phyloP scores from a whole-genome alignment of 1,140 invertebrate genomes.

The Trinorchestia longiramus region DNA sequence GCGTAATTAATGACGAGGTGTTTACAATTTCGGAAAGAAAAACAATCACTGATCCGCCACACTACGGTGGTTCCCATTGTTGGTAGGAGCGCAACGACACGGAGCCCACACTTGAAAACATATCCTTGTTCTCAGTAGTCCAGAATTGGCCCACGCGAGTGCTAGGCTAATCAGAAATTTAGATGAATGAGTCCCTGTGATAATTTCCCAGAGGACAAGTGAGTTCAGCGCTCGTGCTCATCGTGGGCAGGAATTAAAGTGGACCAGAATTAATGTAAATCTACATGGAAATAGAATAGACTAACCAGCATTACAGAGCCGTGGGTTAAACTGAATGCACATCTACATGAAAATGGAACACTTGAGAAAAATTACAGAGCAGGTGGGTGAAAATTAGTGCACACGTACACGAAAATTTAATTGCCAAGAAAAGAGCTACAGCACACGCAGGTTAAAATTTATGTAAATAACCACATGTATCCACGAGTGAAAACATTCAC shows the following conservation, averaged over 20 bases:
- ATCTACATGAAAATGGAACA: neutral
- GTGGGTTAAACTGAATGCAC: neutral
- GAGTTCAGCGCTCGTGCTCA: neutral
- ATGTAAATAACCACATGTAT: neutral
- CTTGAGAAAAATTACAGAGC: neutral
- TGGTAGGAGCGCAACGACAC: too few relatives aligned
- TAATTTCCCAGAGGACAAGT: conserved; percentile 24
- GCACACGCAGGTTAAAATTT: neutral
- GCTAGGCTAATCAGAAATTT: conserved; percentile 10
- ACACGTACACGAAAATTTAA: neutral
- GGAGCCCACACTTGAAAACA: too few relatives aligned
- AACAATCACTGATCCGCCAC: too few relatives aligned
- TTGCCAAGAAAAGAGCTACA: neutral
- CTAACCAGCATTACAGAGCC: neutral
- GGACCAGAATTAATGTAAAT: neutral
- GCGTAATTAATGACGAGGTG: too few relatives aligned
- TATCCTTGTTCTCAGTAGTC: neutral
- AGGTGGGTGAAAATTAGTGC: neutral
- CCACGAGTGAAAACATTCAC: too few relatives aligned
- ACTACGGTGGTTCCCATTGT: too few relatives aligned
- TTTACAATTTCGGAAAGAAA: too few relatives aligned
- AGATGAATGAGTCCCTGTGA: neutral
- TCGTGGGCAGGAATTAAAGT: neutral
- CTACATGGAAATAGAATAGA: neutral
- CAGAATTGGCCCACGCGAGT: neutral